Evolutionary conservation across 2,113 vertebrate species (phyloP).

Genomic region (Chaetops frenatus): DNA sequence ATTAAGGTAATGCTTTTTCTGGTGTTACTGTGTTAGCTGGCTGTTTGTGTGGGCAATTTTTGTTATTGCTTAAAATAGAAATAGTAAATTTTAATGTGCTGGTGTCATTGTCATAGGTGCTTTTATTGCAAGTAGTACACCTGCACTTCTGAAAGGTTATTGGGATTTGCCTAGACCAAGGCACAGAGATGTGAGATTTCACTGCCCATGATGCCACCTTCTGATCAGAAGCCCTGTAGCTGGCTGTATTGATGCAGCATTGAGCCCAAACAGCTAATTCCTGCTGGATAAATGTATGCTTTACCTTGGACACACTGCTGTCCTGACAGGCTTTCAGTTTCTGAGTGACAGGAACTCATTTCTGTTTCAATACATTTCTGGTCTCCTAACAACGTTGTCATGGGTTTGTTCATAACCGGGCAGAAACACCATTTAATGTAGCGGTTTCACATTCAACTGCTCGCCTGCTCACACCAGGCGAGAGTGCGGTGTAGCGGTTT

Average conservation of each 20-base stretch:
- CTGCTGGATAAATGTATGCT: not conserved
- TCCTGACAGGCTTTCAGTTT: not conserved
- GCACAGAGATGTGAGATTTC: not conserved
- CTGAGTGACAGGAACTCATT: not conserved
- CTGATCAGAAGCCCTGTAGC: not conserved
- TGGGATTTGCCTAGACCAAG: not conserved
- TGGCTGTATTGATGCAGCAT: not conserved
- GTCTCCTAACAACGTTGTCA: not conserved
- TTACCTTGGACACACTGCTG: not conserved
- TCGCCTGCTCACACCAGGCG: too few relatives aligned
- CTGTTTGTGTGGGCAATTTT: not conserved
- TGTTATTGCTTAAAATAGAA: not conserved
- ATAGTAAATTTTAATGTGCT: not conserved
- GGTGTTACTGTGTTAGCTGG: not conserved
- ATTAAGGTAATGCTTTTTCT: conserved; percentile 78
- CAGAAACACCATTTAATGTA: too few relatives aligned
- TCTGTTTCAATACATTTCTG: not conserved
- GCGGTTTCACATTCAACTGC: too few relatives aligned
- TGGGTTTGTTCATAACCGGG: too few relatives aligned
- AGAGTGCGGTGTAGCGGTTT: too few relatives aligned
- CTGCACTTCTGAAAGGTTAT: not conserved
- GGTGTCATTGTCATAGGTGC: not conserved
- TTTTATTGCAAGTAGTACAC: not conserved
- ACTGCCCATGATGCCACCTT: not conserved
- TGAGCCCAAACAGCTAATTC: not conserved